Evolutionary conservation across 1,140 invertebrate genomes (phyloP), one percentile per base, ranked within the genome.

Genomic region (Himalopsyche phryganea): DNA sequence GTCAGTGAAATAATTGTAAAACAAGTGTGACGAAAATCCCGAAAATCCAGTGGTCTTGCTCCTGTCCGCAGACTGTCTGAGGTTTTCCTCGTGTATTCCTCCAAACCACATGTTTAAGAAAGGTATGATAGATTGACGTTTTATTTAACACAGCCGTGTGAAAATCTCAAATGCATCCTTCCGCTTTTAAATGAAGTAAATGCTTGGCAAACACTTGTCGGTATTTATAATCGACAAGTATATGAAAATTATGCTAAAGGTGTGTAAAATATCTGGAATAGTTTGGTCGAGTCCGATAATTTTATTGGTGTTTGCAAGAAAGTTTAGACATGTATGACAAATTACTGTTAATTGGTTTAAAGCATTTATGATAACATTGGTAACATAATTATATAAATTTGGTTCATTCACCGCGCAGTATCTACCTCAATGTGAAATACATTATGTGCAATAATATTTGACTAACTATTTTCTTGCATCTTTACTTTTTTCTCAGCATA

Each of bases 91-190:
- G 50, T 17, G 50, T 48, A 7, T 44, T 32, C 46, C 9, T 49
- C 45, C 15, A 41, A 55, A 23, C 42, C 54, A 42, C 51, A 63
- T 63, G 61, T 56, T 63, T 48, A 63, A 63, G 54, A 63, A 63
- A 63, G 61, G 61, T 63, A 56, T 40, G 54, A 57, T 50, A 41
- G 46, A 23, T 49, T 41, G 36, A 54, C 50, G 46, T 52, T 57
- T 57, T 49, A 52, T 62, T 62, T 62, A 58, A 62, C 60, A 62
- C 55, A 45, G 50, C 33, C 60, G 60, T 62, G 60, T 62, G 60
- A 62, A 62, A 61, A 45, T 50, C 50, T 50, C 51, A 49, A 54
- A 53, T 53, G 47, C 50, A 52, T 48, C 46, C 58, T 53, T 60
- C 45, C 38, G 7, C 47, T n/a, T 23, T 7, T 20, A 14, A 14